Evolutionary conservation across 2,113 vertebrate species (phyloP).

Genomic region (Rhinopomastus cyanomelas): DNA sequence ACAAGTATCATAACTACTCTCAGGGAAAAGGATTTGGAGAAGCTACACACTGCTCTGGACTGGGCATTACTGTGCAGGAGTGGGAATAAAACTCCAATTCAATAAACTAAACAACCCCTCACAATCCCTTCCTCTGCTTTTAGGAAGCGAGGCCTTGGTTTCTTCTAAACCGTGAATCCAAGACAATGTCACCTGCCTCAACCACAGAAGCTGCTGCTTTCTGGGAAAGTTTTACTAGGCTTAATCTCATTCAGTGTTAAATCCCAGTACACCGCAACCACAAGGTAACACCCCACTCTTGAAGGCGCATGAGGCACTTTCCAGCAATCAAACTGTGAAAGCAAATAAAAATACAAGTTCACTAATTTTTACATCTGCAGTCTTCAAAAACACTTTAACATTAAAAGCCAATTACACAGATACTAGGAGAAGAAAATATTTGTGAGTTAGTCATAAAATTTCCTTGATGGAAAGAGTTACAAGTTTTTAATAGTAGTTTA

Average conservation of each 20-base stretch:
- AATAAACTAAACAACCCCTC: background rate
- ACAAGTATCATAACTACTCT: background rate
- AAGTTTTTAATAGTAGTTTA: background rate
- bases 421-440: background rate
- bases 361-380: background rate
- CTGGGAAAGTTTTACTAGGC: background rate
- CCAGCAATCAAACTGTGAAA: background rate
- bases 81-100: background rate
- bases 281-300: background rate
- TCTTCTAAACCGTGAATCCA: background rate
- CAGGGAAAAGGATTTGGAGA: background rate
- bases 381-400: background rate
- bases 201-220: background rate
- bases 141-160: background rate
- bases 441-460: background rate
- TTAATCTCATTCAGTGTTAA: background rate
- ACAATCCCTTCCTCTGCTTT: background rate
- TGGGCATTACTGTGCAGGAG: background rate
- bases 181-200: background rate
- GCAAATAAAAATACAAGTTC: background rate
- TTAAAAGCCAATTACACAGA: conserved; percentile 3
- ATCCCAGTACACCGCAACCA: background rate
- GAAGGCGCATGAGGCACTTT: background rate
- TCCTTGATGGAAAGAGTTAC: conserved; percentile 1
- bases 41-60: background rate